Evolutionary conservation across 2,113 vertebrate genomes (phyloP).

Genomic region (Rhynchopsitta pachyrhyncha): DNA sequence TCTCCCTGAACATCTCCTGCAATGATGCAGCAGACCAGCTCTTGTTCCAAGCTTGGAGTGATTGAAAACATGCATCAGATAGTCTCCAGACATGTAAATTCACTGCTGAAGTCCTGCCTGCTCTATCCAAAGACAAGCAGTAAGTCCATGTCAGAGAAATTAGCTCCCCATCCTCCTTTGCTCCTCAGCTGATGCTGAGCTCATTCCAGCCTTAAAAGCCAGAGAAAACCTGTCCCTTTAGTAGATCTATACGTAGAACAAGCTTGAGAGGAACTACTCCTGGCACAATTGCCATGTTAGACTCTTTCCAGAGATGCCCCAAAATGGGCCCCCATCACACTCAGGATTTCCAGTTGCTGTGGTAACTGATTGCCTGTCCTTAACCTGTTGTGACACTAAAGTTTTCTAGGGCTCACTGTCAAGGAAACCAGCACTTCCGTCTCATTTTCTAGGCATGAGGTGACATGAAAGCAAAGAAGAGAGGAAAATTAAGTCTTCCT

Average conservation of each 20-base stretch:
- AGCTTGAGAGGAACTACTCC: not conserved
- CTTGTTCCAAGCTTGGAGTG: not conserved
- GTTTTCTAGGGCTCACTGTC: not conserved
- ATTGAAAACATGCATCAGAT: not conserved
- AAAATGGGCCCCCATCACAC: not conserved
- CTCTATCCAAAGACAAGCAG: not conserved
- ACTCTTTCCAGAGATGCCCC: not conserved
- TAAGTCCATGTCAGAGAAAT: fast-evolving
- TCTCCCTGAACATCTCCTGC: not conserved
- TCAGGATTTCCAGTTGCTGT: not conserved
- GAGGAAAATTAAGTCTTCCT: not conserved
- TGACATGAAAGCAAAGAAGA: not conserved
- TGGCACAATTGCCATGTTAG: not conserved
- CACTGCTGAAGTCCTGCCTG: not conserved
- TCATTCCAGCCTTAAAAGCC: not conserved
- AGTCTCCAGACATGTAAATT: not conserved
- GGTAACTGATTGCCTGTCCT: not conserved
- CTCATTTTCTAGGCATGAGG: not conserved
- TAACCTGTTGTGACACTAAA: not conserved
- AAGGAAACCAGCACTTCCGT: not conserved
- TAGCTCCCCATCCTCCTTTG: not conserved
- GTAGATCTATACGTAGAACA: not conserved
- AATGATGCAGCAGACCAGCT: not conserved
- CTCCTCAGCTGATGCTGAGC: not conserved
- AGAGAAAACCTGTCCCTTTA: not conserved